These are phyloP conservation scores for Thymelicus lineola DNA, from an alignment of 2,888 invertebrate species.

Conservation along the genomic window DNA sequence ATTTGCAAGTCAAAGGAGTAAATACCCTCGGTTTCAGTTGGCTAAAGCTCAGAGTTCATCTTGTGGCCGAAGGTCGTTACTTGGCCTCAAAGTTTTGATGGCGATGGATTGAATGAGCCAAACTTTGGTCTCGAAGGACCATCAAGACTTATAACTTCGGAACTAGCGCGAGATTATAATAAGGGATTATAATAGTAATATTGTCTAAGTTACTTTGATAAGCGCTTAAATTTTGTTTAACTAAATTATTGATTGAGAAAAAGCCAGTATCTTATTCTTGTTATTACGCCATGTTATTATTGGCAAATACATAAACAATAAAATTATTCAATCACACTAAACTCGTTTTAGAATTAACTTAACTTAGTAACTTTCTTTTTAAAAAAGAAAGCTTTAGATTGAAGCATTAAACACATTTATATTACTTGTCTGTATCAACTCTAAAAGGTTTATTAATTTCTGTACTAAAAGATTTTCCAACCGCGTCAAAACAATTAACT, in stretches of 20 bases:
- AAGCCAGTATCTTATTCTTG: not conserved
- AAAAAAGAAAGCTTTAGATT: too few relatives aligned
- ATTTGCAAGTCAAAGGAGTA: slow-evolving; percentile 18
- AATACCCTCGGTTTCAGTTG: slow-evolving; percentile 19
- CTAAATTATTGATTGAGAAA: not conserved
- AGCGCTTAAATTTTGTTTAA: not conserved
- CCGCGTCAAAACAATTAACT: too few relatives aligned
- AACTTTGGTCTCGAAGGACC: slow-evolving; percentile 40
- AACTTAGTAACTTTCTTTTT: too few relatives aligned
- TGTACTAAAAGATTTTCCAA: not conserved
- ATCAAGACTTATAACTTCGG: slow-evolving; percentile 23
- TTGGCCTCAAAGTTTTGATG: slow-evolving; percentile 38
- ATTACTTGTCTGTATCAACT: too few relatives aligned
- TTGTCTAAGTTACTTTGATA: not conserved
- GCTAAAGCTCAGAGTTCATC: slow-evolving; percentile 29
- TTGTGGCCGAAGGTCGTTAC: slow-evolving; percentile 39
- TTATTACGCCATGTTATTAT: too few relatives aligned
- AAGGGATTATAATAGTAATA: slow-evolving; percentile 18
- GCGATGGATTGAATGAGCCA: slow-evolving; percentile 40
- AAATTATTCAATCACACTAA: too few relatives aligned
- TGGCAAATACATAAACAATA: too few relatives aligned
- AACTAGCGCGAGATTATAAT: slow-evolving; percentile 20
- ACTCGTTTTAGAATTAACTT: too few relatives aligned
- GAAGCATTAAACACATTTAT: too few relatives aligned
- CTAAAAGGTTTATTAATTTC: not conserved